Conservation (phyloP, 92 coral and sea anemone genomes). For the Siderastrea siderea region DNA sequence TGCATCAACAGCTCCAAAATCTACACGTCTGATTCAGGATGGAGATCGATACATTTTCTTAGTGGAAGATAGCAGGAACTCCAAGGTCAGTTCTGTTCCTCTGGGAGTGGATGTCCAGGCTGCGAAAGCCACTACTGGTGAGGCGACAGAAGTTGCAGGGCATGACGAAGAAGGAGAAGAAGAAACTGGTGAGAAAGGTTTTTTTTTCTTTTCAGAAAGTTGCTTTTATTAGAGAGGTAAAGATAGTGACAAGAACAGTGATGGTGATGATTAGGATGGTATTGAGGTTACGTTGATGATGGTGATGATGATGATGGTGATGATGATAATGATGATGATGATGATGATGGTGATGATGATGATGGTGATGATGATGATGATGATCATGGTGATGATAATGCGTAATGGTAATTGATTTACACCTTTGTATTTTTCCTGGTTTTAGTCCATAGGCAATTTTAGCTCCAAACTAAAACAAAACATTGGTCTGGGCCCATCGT, state of each 20-base stretch:
- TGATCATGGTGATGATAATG: no score
- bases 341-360: background rate
- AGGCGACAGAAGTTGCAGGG: constrained; percentile 41
- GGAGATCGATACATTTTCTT: constrained; percentile 93
- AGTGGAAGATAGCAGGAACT: constrained; percentile 85
- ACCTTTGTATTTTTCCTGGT: no score
- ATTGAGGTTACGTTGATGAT: background rate
- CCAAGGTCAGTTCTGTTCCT: constrained; percentile 38
- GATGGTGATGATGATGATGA: background rate
- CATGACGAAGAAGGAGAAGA: constrained; percentile 61
- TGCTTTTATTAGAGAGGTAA: background rate
- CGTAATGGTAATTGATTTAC: no score
- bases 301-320: background rate
- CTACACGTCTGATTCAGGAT: constrained; percentile 58
- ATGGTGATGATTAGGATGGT: background rate
- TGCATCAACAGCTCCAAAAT: constrained; percentile 22
- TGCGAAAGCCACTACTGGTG: constrained; percentile 33
- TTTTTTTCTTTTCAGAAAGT: background rate
- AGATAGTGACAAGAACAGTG: background rate
- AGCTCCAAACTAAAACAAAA: no score
- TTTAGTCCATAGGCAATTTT: no score
- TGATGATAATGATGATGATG: background rate
- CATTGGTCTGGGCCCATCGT: no score
- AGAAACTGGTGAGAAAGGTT: constrained; percentile 24
- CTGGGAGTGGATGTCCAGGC: background rate